Evolutionary conservation across 1,140 invertebrate species (phyloP).

Genomic region (Tribolium madens): DNA sequence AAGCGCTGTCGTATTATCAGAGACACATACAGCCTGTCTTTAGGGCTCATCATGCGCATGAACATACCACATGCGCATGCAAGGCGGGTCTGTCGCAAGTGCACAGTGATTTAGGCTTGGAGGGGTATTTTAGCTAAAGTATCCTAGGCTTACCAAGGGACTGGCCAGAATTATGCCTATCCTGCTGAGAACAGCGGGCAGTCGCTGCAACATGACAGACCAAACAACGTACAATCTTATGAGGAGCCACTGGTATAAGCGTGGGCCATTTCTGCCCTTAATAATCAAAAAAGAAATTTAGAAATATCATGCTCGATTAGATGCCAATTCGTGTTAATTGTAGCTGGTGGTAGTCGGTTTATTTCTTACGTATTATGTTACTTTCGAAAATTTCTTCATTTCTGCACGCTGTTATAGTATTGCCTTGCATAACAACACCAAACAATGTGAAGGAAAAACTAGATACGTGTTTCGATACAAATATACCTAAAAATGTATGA

Average conservation of each 20-base stretch:
- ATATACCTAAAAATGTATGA: conserved; percentile 45
- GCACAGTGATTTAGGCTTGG: conserved; percentile 41
- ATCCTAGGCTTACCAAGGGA: conserved; percentile 87
- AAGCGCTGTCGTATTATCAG: conserved; percentile 15
- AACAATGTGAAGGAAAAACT: conserved; percentile 42
- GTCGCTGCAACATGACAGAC: conserved; percentile 83
- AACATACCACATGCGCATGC: conserved; percentile 42
- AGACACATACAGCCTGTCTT: background rate
- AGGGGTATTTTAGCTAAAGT: conserved; percentile 47
- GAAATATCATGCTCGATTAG: conserved; percentile 34
- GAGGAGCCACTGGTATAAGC: conserved; percentile 52
- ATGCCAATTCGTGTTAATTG: conserved; percentile 33
- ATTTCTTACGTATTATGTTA: conserved; percentile 23
- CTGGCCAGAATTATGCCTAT: conserved; percentile 93
- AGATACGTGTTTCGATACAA: conserved; percentile 31
- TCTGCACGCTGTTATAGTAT: conserved; percentile 47
- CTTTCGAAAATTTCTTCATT: conserved; percentile 11
- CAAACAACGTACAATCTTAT: conserved; percentile 67
- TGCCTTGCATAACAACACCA: conserved; percentile 44
- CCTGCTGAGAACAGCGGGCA: conserved; percentile 91
- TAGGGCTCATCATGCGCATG: conserved; percentile 22
- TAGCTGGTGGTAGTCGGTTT: conserved; percentile 27
- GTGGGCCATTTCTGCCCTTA: conserved; percentile 47
- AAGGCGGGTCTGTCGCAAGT: conserved; percentile 35
- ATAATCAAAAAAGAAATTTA: conserved; percentile 35